These are phyloP conservation scores for Scolopax rusticola DNA, from an alignment of 2,797 vertebrate genomes.

Conservation along the genomic window DNA sequence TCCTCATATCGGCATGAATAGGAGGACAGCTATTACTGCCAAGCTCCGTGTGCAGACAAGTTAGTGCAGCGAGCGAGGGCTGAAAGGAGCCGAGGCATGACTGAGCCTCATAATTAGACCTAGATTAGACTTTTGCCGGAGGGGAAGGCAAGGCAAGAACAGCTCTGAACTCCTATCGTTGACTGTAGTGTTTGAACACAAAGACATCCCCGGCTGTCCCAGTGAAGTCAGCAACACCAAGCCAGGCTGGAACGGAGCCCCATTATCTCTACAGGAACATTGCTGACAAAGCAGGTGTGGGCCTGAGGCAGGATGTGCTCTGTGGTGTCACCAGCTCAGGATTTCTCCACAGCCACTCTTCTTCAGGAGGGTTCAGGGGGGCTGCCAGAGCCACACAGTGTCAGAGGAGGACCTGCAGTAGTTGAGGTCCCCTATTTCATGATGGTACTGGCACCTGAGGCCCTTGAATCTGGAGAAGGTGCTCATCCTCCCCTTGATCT, in stretches of 20 bases:
- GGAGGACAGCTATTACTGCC: slow-evolving; percentile 8
- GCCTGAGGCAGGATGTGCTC: background rate
- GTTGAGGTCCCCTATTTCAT: background rate
- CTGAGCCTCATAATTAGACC: slow-evolving; percentile 52
- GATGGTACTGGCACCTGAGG: background rate
- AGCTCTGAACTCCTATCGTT: slow-evolving; percentile 29
- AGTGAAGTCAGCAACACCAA: background rate
- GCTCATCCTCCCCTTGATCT: background rate
- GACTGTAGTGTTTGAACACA: slow-evolving; percentile 4
- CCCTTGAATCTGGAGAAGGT: background rate
- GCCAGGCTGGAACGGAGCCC: background rate
- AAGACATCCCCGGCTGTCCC: background rate
- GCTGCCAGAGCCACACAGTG: background rate
- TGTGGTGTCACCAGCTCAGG: background rate
- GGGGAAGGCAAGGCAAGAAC: slow-evolving; percentile 47
- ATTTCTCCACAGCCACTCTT: background rate
- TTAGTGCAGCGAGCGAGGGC: slow-evolving; percentile 22
- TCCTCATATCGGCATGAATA: background rate
- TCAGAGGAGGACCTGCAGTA: background rate
- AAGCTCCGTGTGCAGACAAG: background rate
- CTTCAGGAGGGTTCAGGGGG: background rate
- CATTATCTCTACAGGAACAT: background rate
- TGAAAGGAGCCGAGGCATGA: slow-evolving; percentile 29
- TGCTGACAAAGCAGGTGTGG: background rate
- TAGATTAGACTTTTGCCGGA: slow-evolving; percentile 38